Percentiles rank a stretch among this genome's conserved stretches.
Evolutionary conservation across 2,113 vertebrate species (phyloP).

Genomic region (Butorides virescens): DNA sequence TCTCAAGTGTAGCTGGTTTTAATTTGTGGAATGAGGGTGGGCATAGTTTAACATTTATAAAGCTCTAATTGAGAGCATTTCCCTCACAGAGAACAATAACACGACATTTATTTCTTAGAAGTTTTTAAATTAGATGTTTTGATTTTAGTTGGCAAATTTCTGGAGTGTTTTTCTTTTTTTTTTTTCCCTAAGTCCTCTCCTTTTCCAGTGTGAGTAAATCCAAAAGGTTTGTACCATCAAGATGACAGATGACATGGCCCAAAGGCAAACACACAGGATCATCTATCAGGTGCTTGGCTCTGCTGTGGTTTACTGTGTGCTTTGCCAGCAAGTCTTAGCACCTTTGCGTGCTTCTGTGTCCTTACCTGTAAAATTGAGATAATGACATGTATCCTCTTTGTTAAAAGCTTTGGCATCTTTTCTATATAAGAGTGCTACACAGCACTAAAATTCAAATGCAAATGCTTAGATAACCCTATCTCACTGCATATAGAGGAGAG

Average conservation of each 20-base stretch:
- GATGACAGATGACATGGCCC: conserved; percentile 40
- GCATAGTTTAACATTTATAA: not conserved
- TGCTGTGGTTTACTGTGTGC: conserved; percentile 9
- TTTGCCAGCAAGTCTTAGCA: conserved; percentile 43
- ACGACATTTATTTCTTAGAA: conserved; percentile 25
- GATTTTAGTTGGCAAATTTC: conserved; percentile 11
- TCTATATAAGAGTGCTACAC: not conserved
- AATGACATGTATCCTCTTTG: not conserved
- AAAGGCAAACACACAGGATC: conserved; percentile 40
- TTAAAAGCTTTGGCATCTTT: not conserved
- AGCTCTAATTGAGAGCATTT: conserved; percentile 13
- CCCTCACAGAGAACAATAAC: conserved; percentile 1
- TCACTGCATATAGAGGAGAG: not conserved
- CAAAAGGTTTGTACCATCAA: conserved; percentile 35
- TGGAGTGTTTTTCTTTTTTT: not conserved
- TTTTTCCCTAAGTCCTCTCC: not conserved
- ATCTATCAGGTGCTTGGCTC: conserved; percentile 37
- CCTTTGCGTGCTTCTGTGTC: not conserved
- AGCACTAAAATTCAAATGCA: not conserved
- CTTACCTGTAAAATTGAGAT: conserved; percentile 42
- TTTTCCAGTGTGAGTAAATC: conserved; percentile 24
- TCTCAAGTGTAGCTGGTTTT: conserved; percentile 36
- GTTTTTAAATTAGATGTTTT: conserved; percentile 26
- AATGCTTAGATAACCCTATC: not conserved
- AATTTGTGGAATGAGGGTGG: conserved; percentile 43